Conservation (phyloP, 1,140 invertebrate species). For the Penaeus vannamei region DNA sequence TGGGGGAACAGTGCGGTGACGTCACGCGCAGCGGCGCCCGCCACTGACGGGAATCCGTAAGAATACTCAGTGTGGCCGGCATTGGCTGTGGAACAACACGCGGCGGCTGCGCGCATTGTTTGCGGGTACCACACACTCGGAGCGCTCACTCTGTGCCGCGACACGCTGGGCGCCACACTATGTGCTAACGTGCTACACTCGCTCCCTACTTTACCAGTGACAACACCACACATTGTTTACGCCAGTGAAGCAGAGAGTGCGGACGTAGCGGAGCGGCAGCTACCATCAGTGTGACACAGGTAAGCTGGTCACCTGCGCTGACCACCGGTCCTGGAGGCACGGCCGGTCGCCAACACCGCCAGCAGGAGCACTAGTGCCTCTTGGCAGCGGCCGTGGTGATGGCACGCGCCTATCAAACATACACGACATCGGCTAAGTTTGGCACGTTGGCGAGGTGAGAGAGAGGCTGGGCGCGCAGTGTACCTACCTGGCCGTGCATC, state of each 20-base stretch:
- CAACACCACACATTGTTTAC: conserved; percentile 50
- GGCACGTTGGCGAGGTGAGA: conserved; percentile 57
- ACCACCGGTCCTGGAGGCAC: conserved; percentile 51
- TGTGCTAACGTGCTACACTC: conserved; percentile 57
- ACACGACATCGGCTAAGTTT: conserved; percentile 64
- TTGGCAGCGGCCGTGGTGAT: conserved; percentile 50
- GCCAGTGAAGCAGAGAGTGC: conserved; percentile 13
- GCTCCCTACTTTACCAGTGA: conserved; percentile 23
- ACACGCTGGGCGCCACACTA: conserved; percentile 57
- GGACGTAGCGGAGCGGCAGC: conserved; percentile 28
- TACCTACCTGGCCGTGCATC: conserved; percentile 36
- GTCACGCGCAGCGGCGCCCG: conserved; percentile 66
- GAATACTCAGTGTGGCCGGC: conserved; percentile 68
- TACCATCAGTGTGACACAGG: conserved; percentile 50
- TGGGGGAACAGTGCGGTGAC: conserved; percentile 68
- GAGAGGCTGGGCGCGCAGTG: conserved; percentile 49
- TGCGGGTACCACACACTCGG: conserved; percentile 42
- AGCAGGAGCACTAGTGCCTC: conserved; percentile 55
- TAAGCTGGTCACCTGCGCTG: conserved; percentile 59
- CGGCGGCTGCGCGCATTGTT: conserved; percentile 60
- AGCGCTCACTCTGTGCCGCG: conserved; percentile 52
- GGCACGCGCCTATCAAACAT: conserved; percentile 60
- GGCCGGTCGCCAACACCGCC: conserved; percentile 43
- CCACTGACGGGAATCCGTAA: conserved; percentile 67
- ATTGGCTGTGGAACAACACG: conserved; percentile 67